Conservation (phyloP, 2,113 vertebrate genomes). For the Setophaga coronata region DNA sequence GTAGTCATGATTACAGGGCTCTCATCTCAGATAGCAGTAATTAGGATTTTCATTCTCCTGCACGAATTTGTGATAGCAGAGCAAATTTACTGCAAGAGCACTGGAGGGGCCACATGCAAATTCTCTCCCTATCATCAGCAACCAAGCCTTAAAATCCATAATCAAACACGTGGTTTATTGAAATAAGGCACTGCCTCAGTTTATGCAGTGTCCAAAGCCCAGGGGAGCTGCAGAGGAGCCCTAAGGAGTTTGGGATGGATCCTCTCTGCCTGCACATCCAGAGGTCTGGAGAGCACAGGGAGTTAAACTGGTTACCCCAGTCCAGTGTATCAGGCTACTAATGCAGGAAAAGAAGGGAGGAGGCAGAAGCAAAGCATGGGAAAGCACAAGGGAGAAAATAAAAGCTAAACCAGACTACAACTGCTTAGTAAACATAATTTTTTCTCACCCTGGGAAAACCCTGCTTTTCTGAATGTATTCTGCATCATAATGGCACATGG, state of each 20-base stretch:
- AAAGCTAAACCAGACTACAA: not conserved
- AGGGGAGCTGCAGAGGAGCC: not conserved
- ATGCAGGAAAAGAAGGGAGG: not conserved
- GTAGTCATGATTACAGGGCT: not conserved
- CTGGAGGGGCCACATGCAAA: not conserved
- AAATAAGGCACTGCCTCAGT: not conserved
- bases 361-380: not conserved
- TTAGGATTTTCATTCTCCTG: slow-evolving; percentile 11
- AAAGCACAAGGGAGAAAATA: not conserved
- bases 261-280: not conserved
- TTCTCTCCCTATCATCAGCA: not conserved
- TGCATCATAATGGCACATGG: slow-evolving; percentile 47
- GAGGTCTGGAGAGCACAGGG: not conserved
- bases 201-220: not conserved
- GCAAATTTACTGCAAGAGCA: not conserved
- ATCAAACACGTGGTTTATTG: not conserved
- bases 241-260: not conserved
- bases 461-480: not conserved
- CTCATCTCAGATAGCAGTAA: not conserved
- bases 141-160: not conserved
- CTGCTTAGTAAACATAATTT: slow-evolving; percentile 26
- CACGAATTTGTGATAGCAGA: accelerated
- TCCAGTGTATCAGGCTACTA: not conserved
- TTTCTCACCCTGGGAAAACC: slow-evolving; percentile 18
- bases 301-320: not conserved